Percentiles rank a stretch among this genome's conserved stretches.
Evolutionary conservation across 2,797 vertebrate genomes (phyloP).

Genomic region (Crax fasciolata): DNA sequence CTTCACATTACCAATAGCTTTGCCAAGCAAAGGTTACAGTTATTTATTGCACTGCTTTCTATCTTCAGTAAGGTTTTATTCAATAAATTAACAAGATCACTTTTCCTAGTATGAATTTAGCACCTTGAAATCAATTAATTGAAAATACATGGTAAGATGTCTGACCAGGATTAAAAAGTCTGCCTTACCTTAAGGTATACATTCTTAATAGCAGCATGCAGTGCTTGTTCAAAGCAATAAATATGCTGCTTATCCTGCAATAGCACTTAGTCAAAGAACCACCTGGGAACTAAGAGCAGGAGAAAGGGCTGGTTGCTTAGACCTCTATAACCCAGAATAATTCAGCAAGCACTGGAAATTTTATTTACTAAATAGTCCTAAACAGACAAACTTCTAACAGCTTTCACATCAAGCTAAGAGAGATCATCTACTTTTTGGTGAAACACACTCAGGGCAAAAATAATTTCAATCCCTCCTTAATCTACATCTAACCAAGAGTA

Average conservation of each 20-base stretch:
- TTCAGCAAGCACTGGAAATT: background rate
- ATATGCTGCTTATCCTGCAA: background rate
- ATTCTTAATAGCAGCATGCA: background rate
- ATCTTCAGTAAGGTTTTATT: slow-evolving; percentile 53
- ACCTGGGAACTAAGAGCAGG: background rate
- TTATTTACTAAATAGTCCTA: background rate
- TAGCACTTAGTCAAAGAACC: background rate
- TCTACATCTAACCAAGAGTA: background rate
- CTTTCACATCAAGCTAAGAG: background rate
- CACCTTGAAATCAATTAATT: slow-evolving; percentile 71
- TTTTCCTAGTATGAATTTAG: slow-evolving; percentile 57
- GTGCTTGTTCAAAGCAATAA: slow-evolving; percentile 11
- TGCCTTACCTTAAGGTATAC: slow-evolving; percentile 1
- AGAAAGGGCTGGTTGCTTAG: slow-evolving; percentile 9
- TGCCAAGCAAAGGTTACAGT: slow-evolving; percentile 69
- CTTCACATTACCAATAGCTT: slow-evolving; percentile 39
- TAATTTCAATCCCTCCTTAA: background rate
- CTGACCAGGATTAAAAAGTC: slow-evolving; percentile 51
- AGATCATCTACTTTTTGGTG: background rate
- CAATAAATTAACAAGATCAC: slow-evolving; percentile 38
- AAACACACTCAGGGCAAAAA: background rate
- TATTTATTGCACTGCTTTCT: slow-evolving; percentile 75
- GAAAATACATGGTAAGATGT: slow-evolving; percentile 27
- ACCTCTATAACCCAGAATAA: background rate
- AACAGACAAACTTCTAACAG: background rate